Base-by-base conservation (phyloP, 1,140 invertebrate genomes). In the Solenopsis fugax region DNA sequence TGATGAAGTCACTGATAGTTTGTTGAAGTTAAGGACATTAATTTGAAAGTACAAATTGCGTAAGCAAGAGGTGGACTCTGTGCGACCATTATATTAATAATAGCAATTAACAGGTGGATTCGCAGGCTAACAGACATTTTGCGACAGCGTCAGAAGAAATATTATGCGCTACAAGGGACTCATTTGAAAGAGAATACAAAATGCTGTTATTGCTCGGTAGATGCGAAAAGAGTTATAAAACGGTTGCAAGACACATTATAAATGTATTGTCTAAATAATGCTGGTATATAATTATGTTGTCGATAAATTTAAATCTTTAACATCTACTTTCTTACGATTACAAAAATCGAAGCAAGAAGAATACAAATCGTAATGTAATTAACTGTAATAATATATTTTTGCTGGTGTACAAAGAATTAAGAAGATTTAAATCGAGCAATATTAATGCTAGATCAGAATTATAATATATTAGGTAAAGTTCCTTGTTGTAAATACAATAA, bases 81-180 rank as follows among this genome's bases (percentile, higher is more conserved):
- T 16, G 21, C 4, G 37, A 82, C 50, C 58, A 73, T 69, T 81
- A 67, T 69, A 48, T 48, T 58, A 69, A 82, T 48, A 37, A 45
- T 60, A 60, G 67, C 37, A 82, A 82, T 82, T 75, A 75, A 18
- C 54, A 84, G 21, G n/a, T 41, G 24, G n/a, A 75, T 73, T 50
- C 7, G n/a, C 5, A 50, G 71, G 7, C 37, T 45, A 16, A 50
- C 48, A 41, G 50, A 64, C 37, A 48, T 69, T 24, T 82, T 48
- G 24, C 69, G 41, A 62, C 18, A 21, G n/a, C 2, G 18, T 4
- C 21, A 37, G 41, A 21, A 75, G 69, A 75, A 62, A 73, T 56
- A 81, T 73, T 56, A 73, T 21, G 41, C 41, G 5, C 54, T 72
- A 50, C 69, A 73, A 60, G 29, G 41, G 2, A 45, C 5, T 71